Evolutionary conservation across 2,888 invertebrate species (phyloP).

Genomic region (Busseola fusca): DNA sequence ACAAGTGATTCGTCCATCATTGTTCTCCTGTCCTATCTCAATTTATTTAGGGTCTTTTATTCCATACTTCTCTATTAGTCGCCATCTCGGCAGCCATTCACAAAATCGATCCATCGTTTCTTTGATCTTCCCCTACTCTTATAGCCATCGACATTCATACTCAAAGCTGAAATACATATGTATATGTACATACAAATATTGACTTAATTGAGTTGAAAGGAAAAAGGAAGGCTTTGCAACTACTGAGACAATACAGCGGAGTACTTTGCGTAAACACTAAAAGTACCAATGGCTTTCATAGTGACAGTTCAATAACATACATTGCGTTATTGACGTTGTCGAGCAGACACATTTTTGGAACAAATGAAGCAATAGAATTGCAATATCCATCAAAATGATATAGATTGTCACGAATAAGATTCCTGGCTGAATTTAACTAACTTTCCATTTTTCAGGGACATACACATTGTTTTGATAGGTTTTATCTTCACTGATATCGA

Average conservation of each 20-base stretch:
- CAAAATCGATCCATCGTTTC: too few species aligned
- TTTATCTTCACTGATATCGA: conserved; percentile 13
- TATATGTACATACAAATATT: too few species aligned
- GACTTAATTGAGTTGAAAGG: background rate
- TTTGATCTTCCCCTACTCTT: too few species aligned
- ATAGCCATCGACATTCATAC: too few species aligned
- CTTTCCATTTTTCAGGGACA: background rate
- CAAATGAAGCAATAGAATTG: background rate
- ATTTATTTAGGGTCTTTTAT: too few species aligned
- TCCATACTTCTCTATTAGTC: too few species aligned
- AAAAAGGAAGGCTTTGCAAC: background rate
- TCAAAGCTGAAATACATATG: too few species aligned
- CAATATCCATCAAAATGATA: background rate
- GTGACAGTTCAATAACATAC: background rate
- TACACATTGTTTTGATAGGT: background rate
- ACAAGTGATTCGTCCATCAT: background rate
- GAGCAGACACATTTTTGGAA: too few species aligned
- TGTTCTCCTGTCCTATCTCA: too few species aligned
- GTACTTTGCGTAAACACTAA: background rate
- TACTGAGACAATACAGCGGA: background rate
- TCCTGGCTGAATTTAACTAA: background rate
- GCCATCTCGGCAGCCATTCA: too few species aligned
- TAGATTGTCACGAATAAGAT: background rate
- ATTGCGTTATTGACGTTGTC: background rate
- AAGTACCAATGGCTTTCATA: background rate